phyloP scores from a whole-genome alignment of 2,797 vertebrate genomes.

The Oophaga sylvatica region DNA sequence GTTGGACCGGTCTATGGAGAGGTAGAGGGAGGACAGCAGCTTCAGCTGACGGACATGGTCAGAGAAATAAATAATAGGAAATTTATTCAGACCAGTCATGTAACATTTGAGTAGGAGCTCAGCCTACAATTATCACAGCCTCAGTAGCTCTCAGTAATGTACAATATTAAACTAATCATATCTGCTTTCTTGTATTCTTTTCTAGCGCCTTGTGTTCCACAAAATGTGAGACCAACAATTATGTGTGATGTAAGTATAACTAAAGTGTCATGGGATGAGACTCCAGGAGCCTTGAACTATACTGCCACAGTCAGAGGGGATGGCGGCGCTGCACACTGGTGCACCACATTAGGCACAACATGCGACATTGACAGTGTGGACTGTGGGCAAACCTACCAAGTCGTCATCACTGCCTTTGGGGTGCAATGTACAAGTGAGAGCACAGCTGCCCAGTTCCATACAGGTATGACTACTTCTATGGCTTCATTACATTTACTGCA shows the following conservation, averaged over 20 bases:
- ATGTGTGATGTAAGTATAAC: slow-evolving; percentile 72
- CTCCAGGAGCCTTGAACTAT: slow-evolving; percentile 74
- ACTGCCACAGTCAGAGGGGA: slow-evolving; percentile 71
- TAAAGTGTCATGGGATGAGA: slow-evolving; percentile 71
- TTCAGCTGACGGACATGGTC: no score
- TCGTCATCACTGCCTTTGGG: slow-evolving; percentile 72
- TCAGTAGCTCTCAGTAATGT: background rate
- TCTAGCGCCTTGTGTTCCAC: slow-evolving; percentile 76
- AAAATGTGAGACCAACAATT: slow-evolving; percentile 64
- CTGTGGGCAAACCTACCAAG: slow-evolving; percentile 74
- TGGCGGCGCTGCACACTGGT: slow-evolving; percentile 66
- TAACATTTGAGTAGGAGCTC: no score
- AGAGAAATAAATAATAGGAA: no score
- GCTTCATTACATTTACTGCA: background rate
- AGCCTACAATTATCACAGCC: no score
- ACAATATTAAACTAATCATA: background rate
- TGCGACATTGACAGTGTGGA: slow-evolving; percentile 70
- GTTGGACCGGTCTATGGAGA: no score
- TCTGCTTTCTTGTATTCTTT: background rate
- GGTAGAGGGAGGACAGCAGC: no score
- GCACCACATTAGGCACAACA: slow-evolving; percentile 60
- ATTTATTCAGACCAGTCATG: no score
- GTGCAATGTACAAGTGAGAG: slow-evolving; percentile 63
- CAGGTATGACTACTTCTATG: slow-evolving; percentile 14
- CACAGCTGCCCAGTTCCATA: slow-evolving; percentile 13